A percentile compares a stretch with the other conserved stretches of the same genome.
phyloP scores from a whole-genome alignment of 1,140 invertebrate genomes.

The Aporrectodea caliginosa region DNA sequence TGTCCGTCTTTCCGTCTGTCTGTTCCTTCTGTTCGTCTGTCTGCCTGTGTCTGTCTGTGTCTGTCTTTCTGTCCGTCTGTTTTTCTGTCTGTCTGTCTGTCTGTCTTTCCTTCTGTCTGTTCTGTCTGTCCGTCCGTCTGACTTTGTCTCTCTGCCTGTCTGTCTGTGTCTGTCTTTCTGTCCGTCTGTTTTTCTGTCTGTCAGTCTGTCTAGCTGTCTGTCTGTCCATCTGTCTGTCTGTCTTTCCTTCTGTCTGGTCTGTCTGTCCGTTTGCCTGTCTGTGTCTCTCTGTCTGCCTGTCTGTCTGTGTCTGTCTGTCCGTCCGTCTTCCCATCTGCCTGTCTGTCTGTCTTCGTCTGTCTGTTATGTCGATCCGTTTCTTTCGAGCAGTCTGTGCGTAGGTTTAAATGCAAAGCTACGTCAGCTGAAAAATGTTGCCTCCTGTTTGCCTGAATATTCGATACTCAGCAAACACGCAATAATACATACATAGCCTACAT shows the following conservation, averaged over 20 bases:
- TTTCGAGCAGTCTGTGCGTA: not conserved
- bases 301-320: not conserved
- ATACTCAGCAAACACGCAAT: too few relatives aligned
- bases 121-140: not conserved
- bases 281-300: too few relatives aligned
- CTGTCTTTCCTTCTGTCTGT: not conserved
- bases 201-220: not conserved
- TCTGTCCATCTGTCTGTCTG: not conserved
- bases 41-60: not conserved
- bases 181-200: not conserved
- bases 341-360: conserved; percentile 1
- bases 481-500: too few relatives aligned
- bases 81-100: not conserved
- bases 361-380: not conserved
- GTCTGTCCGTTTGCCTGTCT: not conserved
- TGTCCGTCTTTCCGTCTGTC: not conserved
- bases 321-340: not conserved
- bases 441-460: too few relatives aligned
- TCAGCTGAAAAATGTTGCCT: too few relatives aligned
- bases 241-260: not conserved
- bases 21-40: not conserved
- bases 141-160: not conserved
- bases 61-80: not conserved
- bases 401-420: too few relatives aligned
- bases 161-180: not conserved